Percentiles rank a stretch among this genome's conserved stretches.
phyloP scores from a whole-genome alignment of 2,888 invertebrate genomes.

The Spialia ferax region DNA sequence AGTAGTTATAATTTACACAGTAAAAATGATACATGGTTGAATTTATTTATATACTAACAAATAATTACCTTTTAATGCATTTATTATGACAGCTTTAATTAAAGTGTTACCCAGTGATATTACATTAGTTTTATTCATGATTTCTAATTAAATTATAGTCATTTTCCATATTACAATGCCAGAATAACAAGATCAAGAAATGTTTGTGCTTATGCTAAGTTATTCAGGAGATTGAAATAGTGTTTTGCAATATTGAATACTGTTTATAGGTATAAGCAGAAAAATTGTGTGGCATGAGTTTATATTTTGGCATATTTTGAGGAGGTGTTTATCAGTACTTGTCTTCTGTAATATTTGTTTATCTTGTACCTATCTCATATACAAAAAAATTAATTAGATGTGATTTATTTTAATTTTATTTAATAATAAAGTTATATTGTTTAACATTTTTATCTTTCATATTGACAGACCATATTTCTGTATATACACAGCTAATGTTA shows the following conservation, averaged over 20 bases:
- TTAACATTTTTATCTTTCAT: conserved; percentile 52
- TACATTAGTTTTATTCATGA: not conserved
- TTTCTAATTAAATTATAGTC: not conserved
- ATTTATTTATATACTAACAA: not conserved
- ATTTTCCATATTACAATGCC: not conserved
- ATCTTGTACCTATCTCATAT: no score
- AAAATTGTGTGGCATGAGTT: no score
- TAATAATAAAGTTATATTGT: not conserved
- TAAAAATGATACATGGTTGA: no score
- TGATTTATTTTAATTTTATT: conserved; percentile 15
- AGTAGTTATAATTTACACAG: no score
- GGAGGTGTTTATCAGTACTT: not conserved
- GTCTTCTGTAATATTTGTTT: no score
- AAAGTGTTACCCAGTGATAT: not conserved
- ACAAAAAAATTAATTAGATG: not conserved
- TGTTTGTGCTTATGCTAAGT: no score
- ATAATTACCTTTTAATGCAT: not conserved
- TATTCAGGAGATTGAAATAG: no score
- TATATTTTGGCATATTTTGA: no score
- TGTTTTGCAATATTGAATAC: no score
- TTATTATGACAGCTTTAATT: not conserved
- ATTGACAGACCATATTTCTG: conserved; percentile 76
- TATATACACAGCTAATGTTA: conserved; percentile 62
- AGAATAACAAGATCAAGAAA: not conserved
- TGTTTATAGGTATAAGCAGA: no score